A percentile compares a stretch with the other conserved stretches of the same genome.
Evolutionary conservation across 2,113 vertebrate genomes (phyloP).

Genomic region (western clawed frog (Xenopus tropicalis)): UCB_Xtro_10.0 CM004444.2:129810001-129810500

Average conservation of each 20-base stretch:
- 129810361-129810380: conserved; percentile 12
- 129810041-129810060: conserved; percentile 1
- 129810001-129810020: background rate
- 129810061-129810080: conserved; percentile 24
- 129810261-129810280: conserved; percentile 11
- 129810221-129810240: background rate
- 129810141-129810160: conserved; percentile 2
- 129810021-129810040: background rate
- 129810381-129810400: background rate
- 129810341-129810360: conserved; percentile 7
- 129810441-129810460: conserved; percentile 12
- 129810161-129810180: conserved; percentile 33
- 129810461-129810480: conserved; percentile 10
- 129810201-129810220: conserved; percentile 5
- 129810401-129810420: background rate
- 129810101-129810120: conserved; percentile 13
- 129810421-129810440: background rate
- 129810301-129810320: conserved; percentile 20
- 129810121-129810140: background rate
- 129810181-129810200: conserved; percentile 10
- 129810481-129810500: conserved; percentile 85
- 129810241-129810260: conserved; percentile 19
- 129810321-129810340: conserved; percentile 20
- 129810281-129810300: conserved; percentile 1
- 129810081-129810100: background rate